These are phyloP conservation scores for Helarctos malayanus DNA, from an alignment of 2,797 vertebrate genomes.

Conservation along the genomic window DNA sequence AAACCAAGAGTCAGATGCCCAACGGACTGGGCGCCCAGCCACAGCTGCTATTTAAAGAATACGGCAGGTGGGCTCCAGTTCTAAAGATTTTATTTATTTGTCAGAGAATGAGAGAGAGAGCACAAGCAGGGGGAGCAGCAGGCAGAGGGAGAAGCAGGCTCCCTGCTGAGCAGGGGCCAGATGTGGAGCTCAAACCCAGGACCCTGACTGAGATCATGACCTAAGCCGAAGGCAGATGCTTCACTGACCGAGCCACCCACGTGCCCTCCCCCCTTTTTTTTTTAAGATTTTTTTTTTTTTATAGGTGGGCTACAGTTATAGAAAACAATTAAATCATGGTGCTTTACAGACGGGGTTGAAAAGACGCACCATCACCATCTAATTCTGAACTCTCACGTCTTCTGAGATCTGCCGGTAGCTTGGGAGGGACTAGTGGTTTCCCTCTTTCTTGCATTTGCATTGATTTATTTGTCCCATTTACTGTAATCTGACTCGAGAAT, in stretches of 20 bases:
- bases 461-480: constrained; percentile 54
- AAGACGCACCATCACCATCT: neutral
- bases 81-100: too few species aligned
- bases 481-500: constrained; percentile 50
- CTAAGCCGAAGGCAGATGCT: too few species aligned
- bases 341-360: constrained; percentile 45
- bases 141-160: too few species aligned
- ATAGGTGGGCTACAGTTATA: neutral
- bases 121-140: too few species aligned
- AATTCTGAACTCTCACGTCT: constrained; percentile 37
- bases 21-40: neutral
- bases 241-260: too few species aligned
- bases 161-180: too few species aligned
- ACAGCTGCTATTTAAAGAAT: constrained; percentile 24
- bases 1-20: neutral
- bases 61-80: neutral
- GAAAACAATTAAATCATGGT: neutral
- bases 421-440: neutral
- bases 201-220: too few species aligned
- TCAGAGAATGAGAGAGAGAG: too few species aligned
- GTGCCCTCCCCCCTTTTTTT: too few species aligned
- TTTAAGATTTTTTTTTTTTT: too few species aligned
- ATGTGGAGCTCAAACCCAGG: too few species aligned
- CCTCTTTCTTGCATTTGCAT: neutral
- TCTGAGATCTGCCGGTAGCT: constrained; percentile 33